phyloP scores from a whole-genome alignment of 2,113 vertebrate species.

The Hystrix brachyura region DNA sequence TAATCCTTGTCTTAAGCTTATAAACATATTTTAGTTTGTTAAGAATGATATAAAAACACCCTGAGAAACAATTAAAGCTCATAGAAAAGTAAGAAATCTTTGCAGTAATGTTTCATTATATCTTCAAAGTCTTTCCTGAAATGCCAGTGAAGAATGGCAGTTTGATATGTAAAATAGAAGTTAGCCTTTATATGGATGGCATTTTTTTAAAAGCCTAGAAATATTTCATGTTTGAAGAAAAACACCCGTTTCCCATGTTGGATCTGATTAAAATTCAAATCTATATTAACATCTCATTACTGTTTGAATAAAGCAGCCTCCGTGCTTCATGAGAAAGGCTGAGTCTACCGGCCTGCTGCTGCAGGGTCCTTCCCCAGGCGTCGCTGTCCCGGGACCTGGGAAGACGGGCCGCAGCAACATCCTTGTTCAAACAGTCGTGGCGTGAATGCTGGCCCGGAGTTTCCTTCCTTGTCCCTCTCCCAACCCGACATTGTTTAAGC shows the following conservation, averaged over 20 bases:
- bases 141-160: constrained; percentile 58
- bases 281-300: constrained; percentile 70
- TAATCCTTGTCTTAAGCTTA: constrained; percentile 13
- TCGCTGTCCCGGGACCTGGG: neutral
- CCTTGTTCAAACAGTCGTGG: constrained; percentile 62
- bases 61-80: constrained; percentile 48
- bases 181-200: constrained; percentile 60
- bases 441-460: neutral
- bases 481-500: constrained; percentile 79
- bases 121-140: constrained; percentile 23
- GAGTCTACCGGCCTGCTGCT: neutral
- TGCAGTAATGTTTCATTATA: constrained; percentile 3
- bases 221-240: constrained; percentile 70
- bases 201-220: constrained; percentile 70
- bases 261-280: constrained; percentile 73
- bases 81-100: constrained; percentile 32
- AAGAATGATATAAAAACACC: neutral
- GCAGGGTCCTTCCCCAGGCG: neutral
- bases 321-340: neutral
- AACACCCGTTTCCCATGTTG: constrained; percentile 59
- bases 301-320: constrained; percentile 49
- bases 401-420: constrained; percentile 39
- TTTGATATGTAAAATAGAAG: constrained; percentile 71
- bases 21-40: neutral
- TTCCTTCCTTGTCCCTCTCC: constrained; percentile 76